Evolutionary conservation across 2,113 vertebrate species (phyloP).

Genomic region (Hydropotes inermis): DNA sequence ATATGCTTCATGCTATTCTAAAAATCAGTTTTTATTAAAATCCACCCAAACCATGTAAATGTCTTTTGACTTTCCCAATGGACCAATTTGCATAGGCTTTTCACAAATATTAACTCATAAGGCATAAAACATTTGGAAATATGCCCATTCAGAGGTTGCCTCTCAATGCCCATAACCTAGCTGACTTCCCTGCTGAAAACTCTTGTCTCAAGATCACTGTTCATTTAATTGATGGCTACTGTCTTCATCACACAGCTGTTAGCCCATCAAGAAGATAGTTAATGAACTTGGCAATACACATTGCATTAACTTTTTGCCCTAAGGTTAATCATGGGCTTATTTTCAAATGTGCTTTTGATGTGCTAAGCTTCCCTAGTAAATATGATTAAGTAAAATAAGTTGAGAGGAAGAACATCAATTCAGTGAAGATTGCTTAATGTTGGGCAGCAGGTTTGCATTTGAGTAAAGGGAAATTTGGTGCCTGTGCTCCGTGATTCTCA

Average conservation of each 20-base stretch:
- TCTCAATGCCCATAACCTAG: background rate
- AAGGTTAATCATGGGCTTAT: constrained; percentile 64
- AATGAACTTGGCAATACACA: constrained; percentile 58
- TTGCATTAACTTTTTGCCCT: constrained; percentile 57
- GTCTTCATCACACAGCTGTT: constrained; percentile 62
- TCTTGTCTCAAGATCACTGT: background rate
- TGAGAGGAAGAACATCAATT: constrained; percentile 56
- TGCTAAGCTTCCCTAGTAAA: constrained; percentile 63
- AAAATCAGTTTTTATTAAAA: constrained; percentile 33
- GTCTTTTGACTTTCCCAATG: background rate
- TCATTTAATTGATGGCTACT: constrained; percentile 52
- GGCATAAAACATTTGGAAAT: background rate
- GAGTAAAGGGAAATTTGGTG: constrained; percentile 43
- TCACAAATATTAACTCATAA: background rate
- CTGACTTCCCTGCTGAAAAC: background rate
- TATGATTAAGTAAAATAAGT: constrained; percentile 68
- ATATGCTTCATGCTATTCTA: background rate
- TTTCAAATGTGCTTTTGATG: constrained; percentile 63
- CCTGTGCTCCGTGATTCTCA: background rate
- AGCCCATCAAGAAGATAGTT: constrained; percentile 36
- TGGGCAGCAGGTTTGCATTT: background rate
- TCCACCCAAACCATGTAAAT: background rate
- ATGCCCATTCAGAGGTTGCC: background rate
- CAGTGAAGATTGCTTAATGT: constrained; percentile 26
- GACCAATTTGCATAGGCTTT: background rate